These are phyloP conservation scores for Rhagoletis pomonella DNA, from an alignment of 1,140 invertebrate species.

Conservation along the genomic window DNA sequence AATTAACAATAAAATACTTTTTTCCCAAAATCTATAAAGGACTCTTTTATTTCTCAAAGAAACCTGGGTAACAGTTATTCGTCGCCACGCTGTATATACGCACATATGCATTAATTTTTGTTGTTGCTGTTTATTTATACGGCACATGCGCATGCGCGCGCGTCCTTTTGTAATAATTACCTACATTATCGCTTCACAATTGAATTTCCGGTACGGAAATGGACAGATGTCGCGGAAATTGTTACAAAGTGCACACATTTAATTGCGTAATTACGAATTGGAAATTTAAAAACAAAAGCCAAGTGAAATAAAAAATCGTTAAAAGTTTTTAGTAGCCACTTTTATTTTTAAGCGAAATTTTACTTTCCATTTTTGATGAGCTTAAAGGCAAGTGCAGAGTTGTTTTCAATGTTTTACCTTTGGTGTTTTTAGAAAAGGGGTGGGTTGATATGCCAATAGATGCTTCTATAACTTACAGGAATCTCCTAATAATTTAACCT, in stretches of 20 bases:
- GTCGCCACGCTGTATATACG: too few species aligned
- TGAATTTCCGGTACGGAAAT: slow-evolving; percentile 69
- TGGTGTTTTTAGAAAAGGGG: too few species aligned
- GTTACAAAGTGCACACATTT: slow-evolving; percentile 71
- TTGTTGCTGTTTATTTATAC: slow-evolving; percentile 1
- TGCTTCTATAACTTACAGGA: too few species aligned
- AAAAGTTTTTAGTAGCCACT: neutral
- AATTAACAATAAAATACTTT: too few species aligned
- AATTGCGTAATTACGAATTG: slow-evolving; percentile 70
- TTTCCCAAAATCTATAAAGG: too few species aligned
- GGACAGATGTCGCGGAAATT: slow-evolving; percentile 73
- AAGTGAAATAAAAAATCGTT: neutral
- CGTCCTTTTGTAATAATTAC: slow-evolving; percentile 74
- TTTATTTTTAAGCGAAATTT: slow-evolving; percentile 3
- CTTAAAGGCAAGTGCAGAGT: too few species aligned
- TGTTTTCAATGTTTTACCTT: too few species aligned
- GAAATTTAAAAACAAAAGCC: slow-evolving; percentile 47
- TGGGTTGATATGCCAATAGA: too few species aligned
- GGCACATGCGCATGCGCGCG: slow-evolving; percentile 63
- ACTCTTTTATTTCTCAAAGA: too few species aligned
- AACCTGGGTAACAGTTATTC: too few species aligned
- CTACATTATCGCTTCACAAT: slow-evolving; percentile 65
- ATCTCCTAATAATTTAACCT: too few species aligned
- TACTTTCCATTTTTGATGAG: neutral
- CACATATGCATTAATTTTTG: neutral